phyloP scores from a whole-genome alignment of 2,888 invertebrate genomes.

The Acanthosepion lycidas region DNA sequence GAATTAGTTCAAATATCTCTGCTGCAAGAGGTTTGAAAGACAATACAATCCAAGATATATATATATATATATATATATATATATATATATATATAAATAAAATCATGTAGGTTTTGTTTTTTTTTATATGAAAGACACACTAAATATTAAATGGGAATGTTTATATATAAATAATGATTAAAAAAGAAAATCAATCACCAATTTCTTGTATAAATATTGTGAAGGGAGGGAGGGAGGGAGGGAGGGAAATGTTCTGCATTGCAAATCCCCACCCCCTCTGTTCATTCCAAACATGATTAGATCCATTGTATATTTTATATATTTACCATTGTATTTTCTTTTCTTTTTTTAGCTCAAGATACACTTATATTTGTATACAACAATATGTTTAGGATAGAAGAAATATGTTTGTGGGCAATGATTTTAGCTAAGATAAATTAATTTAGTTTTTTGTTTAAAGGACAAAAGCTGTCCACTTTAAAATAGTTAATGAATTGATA shows the following conservation, averaged over 20 bases:
- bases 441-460: no score
- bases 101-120: not conserved
- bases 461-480: no score
- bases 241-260: not conserved
- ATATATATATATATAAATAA: not conserved
- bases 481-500: no score
- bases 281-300: no score
- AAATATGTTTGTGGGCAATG: no score
- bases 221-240: not conserved
- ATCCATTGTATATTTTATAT: no score
- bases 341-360: no score
- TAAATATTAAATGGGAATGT: not conserved
- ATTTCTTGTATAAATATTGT: not conserved
- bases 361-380: no score
- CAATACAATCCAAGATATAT: not conserved
- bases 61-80: no score
- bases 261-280: not conserved
- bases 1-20: not conserved
- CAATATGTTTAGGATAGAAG: no score
- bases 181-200: not conserved
- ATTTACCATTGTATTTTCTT: no score
- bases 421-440: no score
- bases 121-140: not conserved
- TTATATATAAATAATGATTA: not conserved
- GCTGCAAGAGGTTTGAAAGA: not conserved